Evolutionary conservation across 2,888 invertebrate species (phyloP), one percentile per base, ranked within the genome.

Genomic region (Teinopalpus imperialis): DNA sequence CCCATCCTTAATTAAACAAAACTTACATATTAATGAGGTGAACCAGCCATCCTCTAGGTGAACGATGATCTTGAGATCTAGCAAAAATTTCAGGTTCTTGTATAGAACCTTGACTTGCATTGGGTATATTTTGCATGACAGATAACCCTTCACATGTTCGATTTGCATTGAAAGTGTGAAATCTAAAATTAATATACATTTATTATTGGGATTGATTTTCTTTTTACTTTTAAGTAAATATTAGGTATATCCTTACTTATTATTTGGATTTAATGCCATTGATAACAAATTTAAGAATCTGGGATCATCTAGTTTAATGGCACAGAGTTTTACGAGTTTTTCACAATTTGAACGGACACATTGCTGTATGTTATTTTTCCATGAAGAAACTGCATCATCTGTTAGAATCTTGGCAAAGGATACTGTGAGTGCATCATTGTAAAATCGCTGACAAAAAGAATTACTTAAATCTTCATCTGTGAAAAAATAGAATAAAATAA

Each of bases 321-420:
- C 97, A 90, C 97, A 97, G 60, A 98, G 90, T 87, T 97, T 97
- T 54, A 98, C 93, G 62, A 98, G 91, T 75, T 96, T 94, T 74
- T 96, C 94, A 73, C 98, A 97, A 74, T 98, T 98, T 66, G 95
- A 94, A 69, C 97, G 92, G 62, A 98, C 98, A 88, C 97, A 98
- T 76, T 94, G 94, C 80, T 98, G 98, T 73, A 98, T 98, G 81
- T 98, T 98, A 68, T 94, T 93, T 85, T 98, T 98, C 98, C 98
- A 98, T 68, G 97, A 97, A 69, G 96, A 96, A 39, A 98, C 98
- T 41, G 98, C 98, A 83, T 98, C 98, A 81, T 98, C 98, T 9
- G 98, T 98, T 68, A 98, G 91, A 72, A 98, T 97, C 90, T 98
- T 98, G 36, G 96, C 96, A 81, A 98, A 98, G 40, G 98, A 98